Conservation (phyloP, 2,797 vertebrate species). For the Eulemur coronatus region DNA sequence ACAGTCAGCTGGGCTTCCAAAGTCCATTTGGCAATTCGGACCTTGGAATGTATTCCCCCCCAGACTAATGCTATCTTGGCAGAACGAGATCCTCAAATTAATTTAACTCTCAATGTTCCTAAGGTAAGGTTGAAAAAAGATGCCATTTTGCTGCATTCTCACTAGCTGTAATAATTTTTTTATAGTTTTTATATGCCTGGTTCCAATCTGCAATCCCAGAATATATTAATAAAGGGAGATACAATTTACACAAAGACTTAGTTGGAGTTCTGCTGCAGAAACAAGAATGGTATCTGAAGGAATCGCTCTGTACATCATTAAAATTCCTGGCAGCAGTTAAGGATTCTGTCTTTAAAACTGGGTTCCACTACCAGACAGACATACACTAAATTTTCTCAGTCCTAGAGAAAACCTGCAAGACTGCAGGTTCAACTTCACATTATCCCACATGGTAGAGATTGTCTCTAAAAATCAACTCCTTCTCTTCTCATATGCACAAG, state of each 20-base stretch:
- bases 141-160: neutral
- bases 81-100: neutral
- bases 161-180: neutral
- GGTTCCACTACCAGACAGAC: neutral
- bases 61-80: neutral
- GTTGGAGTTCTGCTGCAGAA: neutral
- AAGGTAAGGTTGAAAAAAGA: neutral
- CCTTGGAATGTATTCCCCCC: neutral
- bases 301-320: neutral
- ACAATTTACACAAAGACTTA: neutral
- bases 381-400: neutral
- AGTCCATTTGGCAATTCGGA: neutral
- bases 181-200: neutral
- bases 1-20: neutral
- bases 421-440: neutral
- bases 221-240: neutral
- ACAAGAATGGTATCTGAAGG: neutral
- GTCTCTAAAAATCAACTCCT: neutral
- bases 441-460: neutral
- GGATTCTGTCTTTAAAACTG: neutral
- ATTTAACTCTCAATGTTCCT: neutral
- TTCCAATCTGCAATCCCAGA: neutral
- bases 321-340: neutral
- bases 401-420: neutral
- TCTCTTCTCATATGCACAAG: neutral